Evolutionary conservation across 1,140 invertebrate genomes (phyloP).

Genomic region (Harpegnathos saltator): DNA sequence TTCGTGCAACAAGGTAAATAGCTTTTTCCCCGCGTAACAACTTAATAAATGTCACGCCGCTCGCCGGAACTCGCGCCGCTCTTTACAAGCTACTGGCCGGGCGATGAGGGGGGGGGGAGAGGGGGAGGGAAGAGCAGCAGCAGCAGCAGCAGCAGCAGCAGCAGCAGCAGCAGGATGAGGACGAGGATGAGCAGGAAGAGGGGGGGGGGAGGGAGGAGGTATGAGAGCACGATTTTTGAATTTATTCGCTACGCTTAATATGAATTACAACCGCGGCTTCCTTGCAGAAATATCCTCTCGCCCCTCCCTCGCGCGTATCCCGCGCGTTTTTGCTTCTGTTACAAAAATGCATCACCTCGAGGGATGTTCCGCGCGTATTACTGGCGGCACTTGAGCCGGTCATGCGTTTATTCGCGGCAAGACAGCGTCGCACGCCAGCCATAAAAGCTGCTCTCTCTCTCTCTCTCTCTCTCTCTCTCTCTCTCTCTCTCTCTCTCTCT

Average conservation of each 20-base stretch:
- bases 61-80: conserved; percentile 12
- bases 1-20: conserved; percentile 52
- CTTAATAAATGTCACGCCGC: conserved; percentile 58
- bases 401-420: conserved; percentile 46
- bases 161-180: no score
- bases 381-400: conserved; percentile 25
- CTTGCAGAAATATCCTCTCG: conserved; percentile 27
- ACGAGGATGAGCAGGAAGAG: no score
- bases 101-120: no score
- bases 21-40: conserved; percentile 56
- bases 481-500: no score
- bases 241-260: conserved; percentile 55
- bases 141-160: no score
- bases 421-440: no score
- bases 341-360: conserved; percentile 47
- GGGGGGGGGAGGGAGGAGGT: background rate
- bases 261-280: conserved; percentile 51
- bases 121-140: no score
- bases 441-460: no score
- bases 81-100: conserved; percentile 1
- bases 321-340: conserved; percentile 17
- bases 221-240: conserved; percentile 49
- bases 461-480: no score
- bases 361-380: conserved; percentile 29
- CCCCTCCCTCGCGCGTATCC: background rate